Conservation (phyloP, 2,888 invertebrate genomes). For the Sialis lutaria region DNA sequence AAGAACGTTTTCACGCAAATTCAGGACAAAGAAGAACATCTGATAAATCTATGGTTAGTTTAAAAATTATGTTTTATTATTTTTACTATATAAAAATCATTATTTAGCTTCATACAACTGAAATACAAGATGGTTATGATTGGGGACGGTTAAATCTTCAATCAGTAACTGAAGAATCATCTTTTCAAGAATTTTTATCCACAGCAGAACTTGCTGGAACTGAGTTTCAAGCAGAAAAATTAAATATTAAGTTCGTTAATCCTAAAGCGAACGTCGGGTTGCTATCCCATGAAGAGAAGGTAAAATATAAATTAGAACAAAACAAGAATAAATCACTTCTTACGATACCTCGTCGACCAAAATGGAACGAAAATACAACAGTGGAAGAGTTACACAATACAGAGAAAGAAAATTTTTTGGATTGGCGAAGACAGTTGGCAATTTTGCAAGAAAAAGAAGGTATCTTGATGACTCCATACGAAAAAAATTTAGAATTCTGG, state of each 20-base stretch:
- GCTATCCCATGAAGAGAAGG: conserved; percentile 38
- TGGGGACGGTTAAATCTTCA: conserved; percentile 81
- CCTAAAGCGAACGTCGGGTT: conserved; percentile 39
- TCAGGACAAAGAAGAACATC: conserved; percentile 44
- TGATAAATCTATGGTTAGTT: conserved; percentile 48
- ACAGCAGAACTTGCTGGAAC: conserved; percentile 89
- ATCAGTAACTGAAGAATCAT: conserved; percentile 91
- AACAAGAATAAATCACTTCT: conserved; percentile 40
- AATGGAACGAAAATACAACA: conserved; percentile 57
- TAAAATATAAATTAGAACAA: conserved; percentile 32
- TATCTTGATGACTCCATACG: conserved; percentile 85
- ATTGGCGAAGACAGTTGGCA: conserved; percentile 78
- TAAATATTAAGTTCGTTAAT: conserved; percentile 64
- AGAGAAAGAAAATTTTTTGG: conserved; percentile 72
- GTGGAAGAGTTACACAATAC: conserved; percentile 60
- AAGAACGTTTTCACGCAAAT: conserved; percentile 51
- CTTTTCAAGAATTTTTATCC: conserved; percentile 87
- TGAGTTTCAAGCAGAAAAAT: conserved; percentile 82
- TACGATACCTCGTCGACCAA: conserved; percentile 74
- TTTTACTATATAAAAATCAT: conserved; percentile 16
- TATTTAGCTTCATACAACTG: conserved; percentile 60
- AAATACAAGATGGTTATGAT: conserved; percentile 78
- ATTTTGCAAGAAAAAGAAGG: conserved; percentile 60
- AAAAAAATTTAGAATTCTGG: conserved; percentile 96
- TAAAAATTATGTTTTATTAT: background rate